A percentile compares a stretch with the other conserved stretches of the same genome.
phyloP scores from a whole-genome alignment of 1,140 invertebrate genomes.

The Polypedilum vanderplanki region DNA sequence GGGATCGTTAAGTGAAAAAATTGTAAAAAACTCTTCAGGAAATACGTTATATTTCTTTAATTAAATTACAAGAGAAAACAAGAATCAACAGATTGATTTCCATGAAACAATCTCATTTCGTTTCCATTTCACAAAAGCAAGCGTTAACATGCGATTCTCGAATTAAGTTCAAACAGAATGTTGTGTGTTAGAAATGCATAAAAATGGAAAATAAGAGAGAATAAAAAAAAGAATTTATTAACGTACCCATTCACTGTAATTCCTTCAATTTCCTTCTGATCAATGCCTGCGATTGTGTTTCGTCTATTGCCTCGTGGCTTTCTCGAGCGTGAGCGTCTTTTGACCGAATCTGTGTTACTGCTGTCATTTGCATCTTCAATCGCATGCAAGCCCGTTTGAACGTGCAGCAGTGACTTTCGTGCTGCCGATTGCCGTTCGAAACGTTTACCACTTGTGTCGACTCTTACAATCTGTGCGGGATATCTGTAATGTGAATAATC shows the following conservation, averaged over 20 bases:
- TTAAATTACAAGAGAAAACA: no score
- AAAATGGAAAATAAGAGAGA: background rate
- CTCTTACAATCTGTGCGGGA: constrained; percentile 75
- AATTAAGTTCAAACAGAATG: background rate
- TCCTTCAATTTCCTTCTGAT: constrained; percentile 77
- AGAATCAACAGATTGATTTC: no score
- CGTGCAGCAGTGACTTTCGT: constrained; percentile 66
- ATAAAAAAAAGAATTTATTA: constrained; percentile 37
- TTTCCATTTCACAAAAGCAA: no score
- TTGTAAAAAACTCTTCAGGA: no score
- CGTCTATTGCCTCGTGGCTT: constrained; percentile 73
- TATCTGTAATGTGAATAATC: constrained; percentile 56
- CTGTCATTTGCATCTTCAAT: constrained; percentile 41
- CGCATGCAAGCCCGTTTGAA: constrained; percentile 44
- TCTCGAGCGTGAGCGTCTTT: constrained; percentile 61
- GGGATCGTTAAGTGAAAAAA: no score
- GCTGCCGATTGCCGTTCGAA: constrained; percentile 81
- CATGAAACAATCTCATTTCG: no score
- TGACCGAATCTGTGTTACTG: constrained; percentile 52
- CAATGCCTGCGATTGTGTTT: constrained; percentile 82
- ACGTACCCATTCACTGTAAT: constrained; percentile 65
- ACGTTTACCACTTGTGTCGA: constrained; percentile 75
- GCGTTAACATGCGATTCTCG: background rate
- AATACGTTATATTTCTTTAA: no score
- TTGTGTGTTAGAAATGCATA: no score